Evolutionary conservation across 2,888 invertebrate species (phyloP), one percentile per base, ranked within the genome.

Genomic region (Amphiduros pacificus): DNA sequence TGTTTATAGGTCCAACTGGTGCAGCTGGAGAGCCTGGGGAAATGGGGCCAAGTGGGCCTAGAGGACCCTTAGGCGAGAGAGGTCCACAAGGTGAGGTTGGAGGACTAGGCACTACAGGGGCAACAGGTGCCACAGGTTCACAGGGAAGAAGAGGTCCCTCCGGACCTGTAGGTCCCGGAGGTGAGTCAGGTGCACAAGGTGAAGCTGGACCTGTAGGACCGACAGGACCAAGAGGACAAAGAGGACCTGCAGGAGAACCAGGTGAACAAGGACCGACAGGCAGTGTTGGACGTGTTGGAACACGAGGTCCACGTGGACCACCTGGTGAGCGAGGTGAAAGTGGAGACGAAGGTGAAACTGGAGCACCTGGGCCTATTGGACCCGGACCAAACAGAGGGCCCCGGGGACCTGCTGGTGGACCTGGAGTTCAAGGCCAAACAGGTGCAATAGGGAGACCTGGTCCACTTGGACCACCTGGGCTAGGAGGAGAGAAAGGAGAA

Each of bases 11-110:
- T 9, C 31, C 53, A 41, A 11, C 49, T n/a, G 60, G 60, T 27
- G 14, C 55, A 31, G 53, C 32, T 31, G 53, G 53, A 53, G 26
- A 22, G 6, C 28, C 51, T 14, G 51, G 51, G 6, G 26, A 51
- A 51, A 11, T 22, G 6, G 51, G 51, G 26, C 26, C 51, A 24
- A 24, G 11, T 61, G n/a, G n/a, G n/a, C n/a, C n/a, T n/a, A n/a
- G n/a, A n/a, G n/a, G n/a, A n/a, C n/a, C n/a, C n/a, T n/a, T n/a
- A 4, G 76, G 74, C 11, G 24, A 28, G 24, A 22, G 44, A 22
- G 61, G 59, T 24, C 51, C 29, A 41, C 32, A 17, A 29, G 64
- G 64, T 26, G 26, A 49, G n/a, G 1, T 40, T 11, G 65, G 65
- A 24, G 51, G 48, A 5, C 26, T 51, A 31, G 65, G 65, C 4